Percentiles rank a stretch among this genome's conserved stretches.
These are phyloP conservation scores for Amazona guildingii DNA, from an alignment of 2,113 vertebrate genomes.

Conservation along the genomic window DNA sequence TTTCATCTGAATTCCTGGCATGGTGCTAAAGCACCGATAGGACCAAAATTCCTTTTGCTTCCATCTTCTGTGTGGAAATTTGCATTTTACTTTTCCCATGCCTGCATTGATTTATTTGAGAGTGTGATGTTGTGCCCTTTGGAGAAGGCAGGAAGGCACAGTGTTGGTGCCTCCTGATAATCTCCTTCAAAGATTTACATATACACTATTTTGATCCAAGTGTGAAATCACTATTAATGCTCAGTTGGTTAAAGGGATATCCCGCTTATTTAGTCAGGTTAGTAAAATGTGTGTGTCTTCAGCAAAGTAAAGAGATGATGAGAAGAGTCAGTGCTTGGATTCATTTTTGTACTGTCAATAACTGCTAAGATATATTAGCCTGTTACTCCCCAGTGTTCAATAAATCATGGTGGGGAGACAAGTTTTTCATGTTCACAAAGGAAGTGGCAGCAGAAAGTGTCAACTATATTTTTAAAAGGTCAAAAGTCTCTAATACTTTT, in stretches of 20 bases:
- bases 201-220: neutral
- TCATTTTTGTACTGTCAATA: slow-evolving; percentile 40
- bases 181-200: neutral
- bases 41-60: slow-evolving; percentile 24
- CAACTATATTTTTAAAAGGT: slow-evolving; percentile 58
- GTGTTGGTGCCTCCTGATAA: neutral
- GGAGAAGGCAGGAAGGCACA: neutral
- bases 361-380: slow-evolving; percentile 14
- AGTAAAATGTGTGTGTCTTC: neutral
- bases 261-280: neutral
- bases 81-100: neutral
- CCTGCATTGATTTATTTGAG: neutral
- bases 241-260: neutral
- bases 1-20: slow-evolving; percentile 29
- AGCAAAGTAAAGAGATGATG: neutral
- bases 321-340: slow-evolving; percentile 3
- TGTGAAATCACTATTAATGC: neutral
- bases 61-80: neutral
- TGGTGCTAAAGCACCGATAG: neutral
- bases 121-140: neutral
- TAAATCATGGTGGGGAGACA: slow-evolving; percentile 29
- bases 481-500: slow-evolving; percentile 43
- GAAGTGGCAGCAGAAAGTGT: slow-evolving; percentile 16
- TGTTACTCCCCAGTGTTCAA: neutral
- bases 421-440: slow-evolving; percentile 38